Conservation (phyloP, 2,797 vertebrate genomes). For the Atherinosoma microstoma region DNA sequence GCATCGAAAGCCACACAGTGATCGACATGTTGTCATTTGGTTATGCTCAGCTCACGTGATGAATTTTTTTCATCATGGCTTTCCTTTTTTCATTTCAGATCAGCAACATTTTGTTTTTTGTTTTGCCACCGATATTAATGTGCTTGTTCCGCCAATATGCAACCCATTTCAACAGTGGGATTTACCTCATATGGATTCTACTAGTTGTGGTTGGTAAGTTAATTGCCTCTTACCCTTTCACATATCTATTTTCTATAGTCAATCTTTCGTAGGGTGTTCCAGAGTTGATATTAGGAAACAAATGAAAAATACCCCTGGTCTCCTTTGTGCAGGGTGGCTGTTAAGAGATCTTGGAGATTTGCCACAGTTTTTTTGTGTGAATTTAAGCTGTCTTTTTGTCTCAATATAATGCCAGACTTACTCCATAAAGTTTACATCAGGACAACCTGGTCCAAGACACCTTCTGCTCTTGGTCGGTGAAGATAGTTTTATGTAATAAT, state of each 20-base stretch:
- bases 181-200: constrained; percentile 98
- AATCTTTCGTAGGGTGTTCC: neutral
- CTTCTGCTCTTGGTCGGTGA: neutral
- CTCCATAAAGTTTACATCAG: neutral
- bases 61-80: constrained; percentile 39
- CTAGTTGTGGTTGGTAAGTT: constrained; percentile 98
- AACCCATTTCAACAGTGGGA: constrained; percentile 97
- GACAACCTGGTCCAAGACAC: neutral
- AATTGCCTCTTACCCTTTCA: constrained; percentile 25
- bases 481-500: neutral
- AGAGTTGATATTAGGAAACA: neutral
- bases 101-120: constrained; percentile 98
- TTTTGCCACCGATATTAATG: constrained; percentile 98
- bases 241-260: neutral
- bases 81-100: constrained; percentile 87
- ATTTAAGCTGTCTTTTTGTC: constrained; percentile 6
- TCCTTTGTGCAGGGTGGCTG: too few relatives aligned
- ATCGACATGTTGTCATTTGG: constrained; percentile 47
- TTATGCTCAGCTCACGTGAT: constrained; percentile 16
- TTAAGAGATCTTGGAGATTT: neutral
- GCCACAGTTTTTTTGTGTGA: neutral
- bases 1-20: constrained; percentile 7
- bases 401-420: constrained; percentile 2
- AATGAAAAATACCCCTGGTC: neutral
- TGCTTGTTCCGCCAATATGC: constrained; percentile 97